phyloP scores from a whole-genome alignment of 2,888 invertebrate genomes.

The Osedax fenrisi region DNA sequence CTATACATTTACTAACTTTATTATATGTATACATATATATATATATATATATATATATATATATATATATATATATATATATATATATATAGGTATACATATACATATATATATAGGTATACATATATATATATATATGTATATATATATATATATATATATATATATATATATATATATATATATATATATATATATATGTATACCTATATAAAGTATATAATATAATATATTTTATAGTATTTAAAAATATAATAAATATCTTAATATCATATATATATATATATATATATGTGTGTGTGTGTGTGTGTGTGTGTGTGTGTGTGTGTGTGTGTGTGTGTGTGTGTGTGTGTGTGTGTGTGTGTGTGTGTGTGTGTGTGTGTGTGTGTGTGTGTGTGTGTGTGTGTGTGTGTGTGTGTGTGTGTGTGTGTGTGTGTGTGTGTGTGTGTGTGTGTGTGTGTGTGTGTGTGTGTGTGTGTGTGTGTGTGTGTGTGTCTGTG shows the following conservation, averaged over 20 bases:
- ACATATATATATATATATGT: too few species aligned
- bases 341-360: not conserved
- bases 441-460: constrained; percentile 4
- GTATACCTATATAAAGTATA: not conserved
- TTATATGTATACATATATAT: too few species aligned
- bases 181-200: not conserved
- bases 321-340: not conserved
- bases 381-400: constrained; percentile 27
- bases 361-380: constrained; percentile 6
- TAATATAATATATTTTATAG: not conserved
- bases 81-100: too few species aligned
- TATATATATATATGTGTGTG: too few species aligned
- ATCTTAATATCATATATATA: too few species aligned
- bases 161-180: not conserved
- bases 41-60: too few species aligned
- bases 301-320: too few species aligned
- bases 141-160: too few species aligned
- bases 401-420: constrained; percentile 19
- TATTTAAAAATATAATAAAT: too few species aligned
- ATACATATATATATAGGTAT: too few species aligned
- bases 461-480: not conserved
- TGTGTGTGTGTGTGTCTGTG: not conserved
- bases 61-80: too few species aligned
- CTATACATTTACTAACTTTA: too few species aligned
- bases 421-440: constrained; percentile 23